Conservation (phyloP, 92 coral and sea anemone species). For the Siderastrea radians region DNA sequence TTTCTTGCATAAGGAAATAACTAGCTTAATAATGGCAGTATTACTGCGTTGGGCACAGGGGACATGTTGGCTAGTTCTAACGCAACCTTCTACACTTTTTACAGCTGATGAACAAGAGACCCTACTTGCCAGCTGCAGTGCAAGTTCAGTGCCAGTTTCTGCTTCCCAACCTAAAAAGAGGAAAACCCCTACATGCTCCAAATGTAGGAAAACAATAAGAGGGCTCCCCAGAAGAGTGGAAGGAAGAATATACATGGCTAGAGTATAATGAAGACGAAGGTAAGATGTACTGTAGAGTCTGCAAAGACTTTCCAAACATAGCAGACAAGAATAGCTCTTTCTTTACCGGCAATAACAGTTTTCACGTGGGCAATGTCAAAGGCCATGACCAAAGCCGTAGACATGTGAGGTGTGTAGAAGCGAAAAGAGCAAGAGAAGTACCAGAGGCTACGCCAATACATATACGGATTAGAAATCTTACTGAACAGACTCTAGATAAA, state of each 20-base stretch:
- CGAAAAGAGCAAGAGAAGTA: not conserved
- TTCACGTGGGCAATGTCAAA: conserved; percentile 27
- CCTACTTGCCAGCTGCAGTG: too few species aligned
- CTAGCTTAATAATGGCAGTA: too few species aligned
- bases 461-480: conserved; percentile 19
- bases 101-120: too few species aligned
- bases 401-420: conserved; percentile 40
- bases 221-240: conserved; percentile 7
- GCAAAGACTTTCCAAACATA: conserved; percentile 26
- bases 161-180: too few species aligned
- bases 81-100: too few species aligned
- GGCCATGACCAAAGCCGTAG: conserved; percentile 30
- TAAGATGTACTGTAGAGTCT: conserved; percentile 18
- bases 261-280: conserved; percentile 19
- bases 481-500: conserved; percentile 4
- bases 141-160: too few species aligned
- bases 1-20: too few species aligned
- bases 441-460: too few species aligned
- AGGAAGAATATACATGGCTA: not conserved
- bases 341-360: conserved; percentile 21
- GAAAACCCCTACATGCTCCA: too few species aligned
- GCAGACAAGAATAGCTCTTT: conserved; percentile 36
- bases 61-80: too few species aligned
- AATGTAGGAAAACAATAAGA: too few species aligned
- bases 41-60: too few species aligned